Conservation (phyloP, 2,888 invertebrate species). For the Sycophila texana region DNA sequence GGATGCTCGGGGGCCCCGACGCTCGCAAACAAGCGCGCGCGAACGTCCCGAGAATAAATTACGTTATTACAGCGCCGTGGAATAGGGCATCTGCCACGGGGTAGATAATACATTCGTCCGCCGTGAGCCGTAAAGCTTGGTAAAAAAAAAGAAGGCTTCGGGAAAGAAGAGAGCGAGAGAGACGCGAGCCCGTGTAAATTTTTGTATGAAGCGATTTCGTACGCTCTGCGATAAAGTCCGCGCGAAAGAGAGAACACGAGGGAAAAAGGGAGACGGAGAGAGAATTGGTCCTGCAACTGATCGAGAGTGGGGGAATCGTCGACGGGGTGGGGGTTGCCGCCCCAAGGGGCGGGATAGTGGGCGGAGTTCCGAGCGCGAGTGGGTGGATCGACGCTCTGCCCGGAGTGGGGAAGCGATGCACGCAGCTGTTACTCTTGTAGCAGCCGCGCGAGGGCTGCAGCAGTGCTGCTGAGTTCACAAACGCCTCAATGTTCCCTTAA, state of each 20-base stretch:
- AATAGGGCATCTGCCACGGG: constrained; percentile 61
- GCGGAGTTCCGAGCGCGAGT: constrained; percentile 50
- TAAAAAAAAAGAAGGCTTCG: constrained; percentile 45
- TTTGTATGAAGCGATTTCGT: constrained; percentile 72
- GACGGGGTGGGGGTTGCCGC: constrained; percentile 46
- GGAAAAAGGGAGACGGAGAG: constrained; percentile 4
- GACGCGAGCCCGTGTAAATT: constrained; percentile 65
- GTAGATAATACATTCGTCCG: constrained; percentile 70
- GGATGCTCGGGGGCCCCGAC: constrained; percentile 44
- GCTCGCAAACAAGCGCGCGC: constrained; percentile 58
- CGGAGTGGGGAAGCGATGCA: constrained; percentile 12
- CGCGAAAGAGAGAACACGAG: constrained; percentile 46
- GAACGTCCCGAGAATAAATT: constrained; percentile 64
- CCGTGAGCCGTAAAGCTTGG: constrained; percentile 53
- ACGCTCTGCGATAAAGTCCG: constrained; percentile 65
- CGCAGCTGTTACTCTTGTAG: constrained; percentile 28
- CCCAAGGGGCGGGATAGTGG: constrained; percentile 53
- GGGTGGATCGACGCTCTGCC: constrained; percentile 37
- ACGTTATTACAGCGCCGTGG: constrained; percentile 61
- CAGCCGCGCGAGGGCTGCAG: constrained; percentile 21
- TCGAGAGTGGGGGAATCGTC: constrained; percentile 52
- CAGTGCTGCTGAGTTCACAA: constrained; percentile 1
- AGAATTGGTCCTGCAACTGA: constrained; percentile 40
- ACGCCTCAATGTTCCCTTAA: not conserved
- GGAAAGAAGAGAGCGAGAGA: constrained; percentile 20